These are phyloP conservation scores for Spodoptera litura DNA, from an alignment of 1,140 invertebrate genomes.

Conservation along the genomic window DNA sequence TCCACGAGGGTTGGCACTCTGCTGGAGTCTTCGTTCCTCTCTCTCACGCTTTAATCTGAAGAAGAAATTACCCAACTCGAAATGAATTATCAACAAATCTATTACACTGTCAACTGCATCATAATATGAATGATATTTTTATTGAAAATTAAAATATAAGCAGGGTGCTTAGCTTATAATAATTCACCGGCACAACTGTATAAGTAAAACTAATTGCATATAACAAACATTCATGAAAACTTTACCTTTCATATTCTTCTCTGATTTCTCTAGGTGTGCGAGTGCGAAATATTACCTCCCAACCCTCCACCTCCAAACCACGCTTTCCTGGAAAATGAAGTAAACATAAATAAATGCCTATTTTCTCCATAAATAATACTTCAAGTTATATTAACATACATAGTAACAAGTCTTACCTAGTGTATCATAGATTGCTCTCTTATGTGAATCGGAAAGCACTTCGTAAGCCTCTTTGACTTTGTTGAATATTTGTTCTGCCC, in stretches of 20 bases:
- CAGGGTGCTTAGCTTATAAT: too few relatives aligned
- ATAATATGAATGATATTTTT: too few relatives aligned
- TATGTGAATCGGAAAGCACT: constrained; percentile 88
- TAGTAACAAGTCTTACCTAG: constrained; percentile 69
- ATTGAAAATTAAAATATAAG: too few relatives aligned
- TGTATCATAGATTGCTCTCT: constrained; percentile 86
- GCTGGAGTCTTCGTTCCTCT: constrained; percentile 94
- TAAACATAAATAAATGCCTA: too few relatives aligned
- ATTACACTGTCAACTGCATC: too few relatives aligned
- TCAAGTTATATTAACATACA: background rate
- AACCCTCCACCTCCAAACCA: constrained; percentile 96
- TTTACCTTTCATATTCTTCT: constrained; percentile 95
- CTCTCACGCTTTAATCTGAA: constrained; percentile 87
- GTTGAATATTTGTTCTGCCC: constrained; percentile 96
- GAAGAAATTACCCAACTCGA: background rate
- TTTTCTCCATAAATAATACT: too few relatives aligned
- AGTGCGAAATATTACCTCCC: constrained; percentile 95
- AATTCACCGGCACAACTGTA: too few relatives aligned
- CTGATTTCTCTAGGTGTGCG: constrained; percentile 97
- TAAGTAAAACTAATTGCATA: too few relatives aligned
- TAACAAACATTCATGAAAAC: background rate
- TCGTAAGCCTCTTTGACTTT: constrained; percentile 97
- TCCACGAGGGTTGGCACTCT: constrained; percentile 96
- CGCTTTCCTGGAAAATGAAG: constrained; percentile 80
- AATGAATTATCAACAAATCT: too few relatives aligned